Evolutionary conservation across 2,888 invertebrate genomes (phyloP), one percentile per base, ranked within the genome.

Genomic region (Monochamus alternatus): DNA sequence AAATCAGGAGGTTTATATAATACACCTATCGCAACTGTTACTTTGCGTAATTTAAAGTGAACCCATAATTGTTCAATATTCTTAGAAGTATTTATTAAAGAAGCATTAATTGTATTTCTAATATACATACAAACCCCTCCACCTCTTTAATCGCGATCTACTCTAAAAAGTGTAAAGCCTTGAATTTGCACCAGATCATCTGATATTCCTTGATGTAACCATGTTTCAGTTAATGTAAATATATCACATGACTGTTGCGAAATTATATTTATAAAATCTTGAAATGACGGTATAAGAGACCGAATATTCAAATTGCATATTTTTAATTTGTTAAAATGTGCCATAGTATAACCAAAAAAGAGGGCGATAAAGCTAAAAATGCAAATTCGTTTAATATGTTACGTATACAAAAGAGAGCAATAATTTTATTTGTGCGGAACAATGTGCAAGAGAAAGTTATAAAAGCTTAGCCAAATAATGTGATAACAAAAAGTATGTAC

Each of bases 11-110:
- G 38, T 38, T 38, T 38, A 38, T 38, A 38, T 38, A 38, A 3
- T 38, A 38, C 38, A 38, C 38, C 38, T 38, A 38, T 38, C 38
- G 38, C 38, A 38, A 38, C 38, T 5, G 38, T 38, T 38, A 4
- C 38, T 38, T 38, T 38, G 38, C 5, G 38, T 38, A 38, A 22
- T 59, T 59, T 59, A 59, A 59, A 59, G 9, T 59, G 10, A 59
- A 59, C n/a, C 59, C 59, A 59, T 22, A 59, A 59, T 31, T 59
- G 5, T 22, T 59, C 59, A 22, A 59, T 59, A 59, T 59, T 59
- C 9, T n/a, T 59, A 10, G 59, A 59, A 9, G 59, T 59, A 59
- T 59, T 59, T 59, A 59, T 59, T 59, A 38, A 38, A 38, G 38
- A 12, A 9, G 59, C 30, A 59, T 31, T 22, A 22, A 59, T 59